phyloP scores from a whole-genome alignment of 2,888 invertebrate genomes.

The Drosophila falleni region DNA sequence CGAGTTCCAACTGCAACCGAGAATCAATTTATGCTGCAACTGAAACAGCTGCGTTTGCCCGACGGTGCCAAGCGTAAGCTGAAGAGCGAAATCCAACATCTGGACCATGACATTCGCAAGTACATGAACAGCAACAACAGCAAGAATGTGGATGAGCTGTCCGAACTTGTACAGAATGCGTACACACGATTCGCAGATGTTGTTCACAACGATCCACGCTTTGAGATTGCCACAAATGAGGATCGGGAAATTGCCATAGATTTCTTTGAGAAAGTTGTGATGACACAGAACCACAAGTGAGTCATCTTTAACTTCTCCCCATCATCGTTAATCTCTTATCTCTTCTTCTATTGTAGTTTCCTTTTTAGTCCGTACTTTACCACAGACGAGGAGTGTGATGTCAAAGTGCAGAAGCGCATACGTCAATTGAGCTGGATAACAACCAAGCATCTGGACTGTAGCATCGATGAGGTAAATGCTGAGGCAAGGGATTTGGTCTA shows the following conservation, averaged over 20 bases:
- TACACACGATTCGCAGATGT: constrained; percentile 87
- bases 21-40: constrained; percentile 79
- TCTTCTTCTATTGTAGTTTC: constrained; percentile 84
- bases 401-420: constrained; percentile 96
- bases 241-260: constrained; percentile 94
- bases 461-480: constrained; percentile 93
- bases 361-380: constrained; percentile 96
- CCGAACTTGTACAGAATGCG: constrained; percentile 95
- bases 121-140: constrained; percentile 77
- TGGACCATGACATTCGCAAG: constrained; percentile 82
- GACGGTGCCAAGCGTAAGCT: constrained; percentile 84
- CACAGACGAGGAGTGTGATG: constrained; percentile 97
- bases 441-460: constrained; percentile 96
- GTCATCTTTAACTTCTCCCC: constrained; percentile 52
- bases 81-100: constrained; percentile 83
- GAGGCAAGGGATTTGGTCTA: constrained; percentile 96
- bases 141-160: constrained; percentile 91
- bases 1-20: constrained; percentile 81
- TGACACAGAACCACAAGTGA: constrained; percentile 95
- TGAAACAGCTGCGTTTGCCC: constrained; percentile 83
- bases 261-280: constrained; percentile 97
- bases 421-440: constrained; percentile 98
- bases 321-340: background rate
- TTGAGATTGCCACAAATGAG: constrained; percentile 86
- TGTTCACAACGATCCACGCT: constrained; percentile 83